Evolutionary conservation across 2,888 invertebrate species (phyloP).

Genomic region (Synergus japonicus): DNA sequence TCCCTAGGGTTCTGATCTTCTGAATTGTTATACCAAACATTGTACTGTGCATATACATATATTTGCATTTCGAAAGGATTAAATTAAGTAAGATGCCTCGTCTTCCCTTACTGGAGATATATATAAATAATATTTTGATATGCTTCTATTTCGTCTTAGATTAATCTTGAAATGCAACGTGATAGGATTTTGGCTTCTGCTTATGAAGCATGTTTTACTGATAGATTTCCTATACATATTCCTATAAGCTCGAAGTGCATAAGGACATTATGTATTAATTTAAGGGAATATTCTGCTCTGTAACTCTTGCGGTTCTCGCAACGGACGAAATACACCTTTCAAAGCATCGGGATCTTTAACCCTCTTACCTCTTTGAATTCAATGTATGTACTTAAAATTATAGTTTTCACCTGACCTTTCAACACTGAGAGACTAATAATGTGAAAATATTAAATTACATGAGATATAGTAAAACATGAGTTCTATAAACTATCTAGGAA

Average conservation of each 20-base stretch:
- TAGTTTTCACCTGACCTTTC: neutral
- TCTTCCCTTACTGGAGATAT: neutral
- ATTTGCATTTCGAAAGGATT: conserved; percentile 31
- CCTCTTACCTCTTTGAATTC: neutral
- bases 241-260: neutral
- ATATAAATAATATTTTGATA: neutral
- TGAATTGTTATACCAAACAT: neutral
- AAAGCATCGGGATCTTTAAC: neutral
- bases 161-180: conserved; percentile 5
- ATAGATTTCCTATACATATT: neutral
- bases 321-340: neutral
- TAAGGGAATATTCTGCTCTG: neutral
- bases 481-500: neutral
- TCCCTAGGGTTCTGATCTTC: neutral
- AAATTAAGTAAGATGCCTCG: conserved; percentile 14
- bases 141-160: neutral
- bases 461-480: neutral
- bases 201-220: conserved; percentile 15
- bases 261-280: neutral
- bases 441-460: neutral
- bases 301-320: neutral
- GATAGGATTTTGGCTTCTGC: conserved; percentile 10
- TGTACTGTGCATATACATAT: neutral
- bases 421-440: neutral
- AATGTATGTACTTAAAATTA: neutral